These are phyloP conservation scores for Andrena cerasifolii DNA, from an alignment of 1,140 invertebrate genomes.

Conservation along the genomic window DNA sequence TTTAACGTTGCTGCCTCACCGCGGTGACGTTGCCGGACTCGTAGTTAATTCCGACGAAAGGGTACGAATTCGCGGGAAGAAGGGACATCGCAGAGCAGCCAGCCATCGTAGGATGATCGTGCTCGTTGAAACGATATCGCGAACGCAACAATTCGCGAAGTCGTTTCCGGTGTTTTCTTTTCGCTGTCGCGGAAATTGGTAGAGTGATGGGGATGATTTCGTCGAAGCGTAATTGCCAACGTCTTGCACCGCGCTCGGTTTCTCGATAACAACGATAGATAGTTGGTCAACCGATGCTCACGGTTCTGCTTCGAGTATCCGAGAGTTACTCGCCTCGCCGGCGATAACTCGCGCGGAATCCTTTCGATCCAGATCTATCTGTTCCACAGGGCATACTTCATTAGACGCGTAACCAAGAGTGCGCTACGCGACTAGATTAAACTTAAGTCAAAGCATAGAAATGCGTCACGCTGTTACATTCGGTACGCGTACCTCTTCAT, in stretches of 20 bases:
- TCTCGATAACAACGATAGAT: neutral
- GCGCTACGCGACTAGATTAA: conserved; percentile 66
- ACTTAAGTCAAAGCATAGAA: conserved; percentile 67
- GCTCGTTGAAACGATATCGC: too few relatives aligned
- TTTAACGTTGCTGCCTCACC: too few relatives aligned
- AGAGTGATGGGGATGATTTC: too few relatives aligned
- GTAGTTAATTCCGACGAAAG: too few relatives aligned
- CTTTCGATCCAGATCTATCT: conserved; percentile 60
- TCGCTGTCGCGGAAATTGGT: neutral
- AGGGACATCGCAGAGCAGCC: too few relatives aligned
- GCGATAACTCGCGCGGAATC: neutral
- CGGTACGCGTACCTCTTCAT: conserved; percentile 67
- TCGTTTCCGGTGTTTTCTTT: neutral
- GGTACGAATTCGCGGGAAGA: too few relatives aligned
- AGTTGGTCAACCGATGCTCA: neutral
- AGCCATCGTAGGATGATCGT: too few relatives aligned
- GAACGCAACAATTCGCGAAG: neutral
- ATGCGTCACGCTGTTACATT: conserved; percentile 44
- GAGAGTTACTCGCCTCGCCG: conserved; percentile 20
- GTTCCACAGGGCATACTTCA: conserved; percentile 75
- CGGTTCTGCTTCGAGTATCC: neutral
- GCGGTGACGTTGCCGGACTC: too few relatives aligned
- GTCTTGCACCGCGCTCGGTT: too few relatives aligned
- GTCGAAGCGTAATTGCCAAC: too few relatives aligned
- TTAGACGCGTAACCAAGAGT: conserved; percentile 64